Conservation (phyloP, 1,140 invertebrate genomes). For the Hyles euphorbiae region DNA sequence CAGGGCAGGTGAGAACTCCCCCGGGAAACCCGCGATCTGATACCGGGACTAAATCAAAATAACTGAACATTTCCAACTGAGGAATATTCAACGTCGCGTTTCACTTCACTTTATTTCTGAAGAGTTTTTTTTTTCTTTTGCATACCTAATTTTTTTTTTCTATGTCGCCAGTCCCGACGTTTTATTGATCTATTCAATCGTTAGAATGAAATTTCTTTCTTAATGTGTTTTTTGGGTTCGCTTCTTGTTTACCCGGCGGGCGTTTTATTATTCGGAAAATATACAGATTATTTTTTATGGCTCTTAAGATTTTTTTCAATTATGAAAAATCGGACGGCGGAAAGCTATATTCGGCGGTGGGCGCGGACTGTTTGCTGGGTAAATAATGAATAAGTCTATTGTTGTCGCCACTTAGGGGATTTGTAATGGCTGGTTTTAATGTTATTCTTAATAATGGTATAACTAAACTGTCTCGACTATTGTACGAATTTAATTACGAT, state of each 20-base stretch:
- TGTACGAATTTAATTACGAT: too few relatives aligned
- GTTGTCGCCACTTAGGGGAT: too few relatives aligned
- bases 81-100: conserved; percentile 26
- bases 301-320: conserved; percentile 1
- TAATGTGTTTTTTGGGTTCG: conserved; percentile 33
- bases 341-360: too few relatives aligned
- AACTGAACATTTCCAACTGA: conserved; percentile 34
- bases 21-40: conserved; percentile 24
- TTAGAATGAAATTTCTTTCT: conserved; percentile 33
- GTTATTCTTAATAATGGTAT: too few relatives aligned
- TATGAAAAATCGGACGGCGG: background rate
- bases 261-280: conserved; percentile 30
- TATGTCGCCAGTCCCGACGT: conserved; percentile 2
- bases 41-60: conserved; percentile 40
- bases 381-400: too few relatives aligned
- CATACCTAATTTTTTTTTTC: conserved; percentile 31
- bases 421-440: too few relatives aligned
- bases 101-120: conserved; percentile 30
- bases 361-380: too few relatives aligned
- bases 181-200: conserved; percentile 52
- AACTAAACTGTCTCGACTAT: too few relatives aligned
- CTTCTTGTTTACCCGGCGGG: conserved; percentile 16
- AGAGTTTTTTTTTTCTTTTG: conserved; percentile 23
- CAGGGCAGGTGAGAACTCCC: conserved; percentile 38
- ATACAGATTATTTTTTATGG: conserved; percentile 24